Evolutionary conservation across 2,888 invertebrate species (phyloP), one percentile per base, ranked within the genome.

Genomic region (Protonemura montana): DNA sequence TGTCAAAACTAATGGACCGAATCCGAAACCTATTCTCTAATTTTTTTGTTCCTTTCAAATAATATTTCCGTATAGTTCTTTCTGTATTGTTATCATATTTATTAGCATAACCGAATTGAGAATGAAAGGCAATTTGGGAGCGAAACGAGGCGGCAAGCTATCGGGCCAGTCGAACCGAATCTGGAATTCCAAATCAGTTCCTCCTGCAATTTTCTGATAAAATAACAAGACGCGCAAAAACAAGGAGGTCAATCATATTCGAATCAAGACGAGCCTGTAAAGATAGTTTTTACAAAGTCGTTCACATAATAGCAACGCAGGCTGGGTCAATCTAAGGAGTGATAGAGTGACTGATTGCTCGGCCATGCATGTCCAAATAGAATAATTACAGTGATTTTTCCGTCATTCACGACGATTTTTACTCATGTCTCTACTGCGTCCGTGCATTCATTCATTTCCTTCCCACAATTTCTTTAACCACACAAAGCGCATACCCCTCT

Each of bases 71-170:
- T 81, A 29, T 30, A 28, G 26, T n/a, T 81, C 59, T 81, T 81
- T 81, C 30, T 81, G 81, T 81, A 81, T 81, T 81, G 29, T 29
- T 30, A 81, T 81, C 26, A 27, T 28, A 78, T 59, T 59, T 81
- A 81, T 81, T 81, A 81, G 81, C 81, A 81, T 81, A 81, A 30
- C 30, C 30, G 81, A 81, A 81, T 81, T 81, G 81, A 81, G 81
- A 81, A 81, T 78, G 28, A n/a, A 59, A 59, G 59, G 59, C 59
- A 21, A 59, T 59, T 59, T n/a, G n/a, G n/a, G n/a, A n/a, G n/a
- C 16, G 59, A 21, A 59, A 59, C 59, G 21, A 21, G 59, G 59
- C 13, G 7, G 16, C 59, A 59, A 2, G 59, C n/a, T n/a, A n/a
- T n/a, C 59, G 81, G 81, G 28, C 81, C 30, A 81, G n/a, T 29